Conservation (phyloP, 1,140 invertebrate genomes). For the Euglossa dilemma region DNA sequence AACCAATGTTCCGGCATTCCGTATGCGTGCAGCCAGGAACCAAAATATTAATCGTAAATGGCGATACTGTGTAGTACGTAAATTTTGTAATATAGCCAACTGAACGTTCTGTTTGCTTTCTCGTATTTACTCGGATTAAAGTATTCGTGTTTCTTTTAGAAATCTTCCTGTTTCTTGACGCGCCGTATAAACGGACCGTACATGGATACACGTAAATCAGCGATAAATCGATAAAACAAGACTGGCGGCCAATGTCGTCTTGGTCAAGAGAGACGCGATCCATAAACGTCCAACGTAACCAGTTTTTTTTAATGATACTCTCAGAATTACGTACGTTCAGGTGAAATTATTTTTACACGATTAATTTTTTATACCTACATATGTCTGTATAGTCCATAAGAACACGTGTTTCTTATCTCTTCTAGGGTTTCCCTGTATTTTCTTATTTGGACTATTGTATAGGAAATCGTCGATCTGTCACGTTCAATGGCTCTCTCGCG, state of each 20-base stretch:
- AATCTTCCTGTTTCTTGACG: background rate
- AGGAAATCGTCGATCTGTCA: too few species aligned
- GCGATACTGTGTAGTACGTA: background rate
- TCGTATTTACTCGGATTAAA: background rate
- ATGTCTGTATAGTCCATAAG: background rate
- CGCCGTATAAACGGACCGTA: background rate
- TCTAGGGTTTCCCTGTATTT: background rate
- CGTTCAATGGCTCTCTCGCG: too few species aligned
- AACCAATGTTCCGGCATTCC: background rate
- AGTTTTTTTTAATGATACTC: conserved; percentile 15
- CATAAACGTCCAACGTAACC: background rate
- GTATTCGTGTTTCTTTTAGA: background rate
- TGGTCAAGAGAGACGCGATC: background rate
- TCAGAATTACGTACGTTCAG: background rate
- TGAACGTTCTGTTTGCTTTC: background rate
- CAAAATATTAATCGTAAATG: background rate
- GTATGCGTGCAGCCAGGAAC: background rate
- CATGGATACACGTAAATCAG: background rate
- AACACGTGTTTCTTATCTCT: background rate
- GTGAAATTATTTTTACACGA: too few species aligned
- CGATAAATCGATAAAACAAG: conserved; percentile 6
- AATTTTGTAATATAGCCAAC: background rate
- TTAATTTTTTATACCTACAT: too few species aligned
- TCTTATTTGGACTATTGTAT: too few species aligned
- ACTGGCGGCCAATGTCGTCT: background rate